A percentile compares a stretch with the other conserved stretches of the same genome.
Conservation (phyloP, 2,888 invertebrate species). For the Drosophila leonis region DNA sequence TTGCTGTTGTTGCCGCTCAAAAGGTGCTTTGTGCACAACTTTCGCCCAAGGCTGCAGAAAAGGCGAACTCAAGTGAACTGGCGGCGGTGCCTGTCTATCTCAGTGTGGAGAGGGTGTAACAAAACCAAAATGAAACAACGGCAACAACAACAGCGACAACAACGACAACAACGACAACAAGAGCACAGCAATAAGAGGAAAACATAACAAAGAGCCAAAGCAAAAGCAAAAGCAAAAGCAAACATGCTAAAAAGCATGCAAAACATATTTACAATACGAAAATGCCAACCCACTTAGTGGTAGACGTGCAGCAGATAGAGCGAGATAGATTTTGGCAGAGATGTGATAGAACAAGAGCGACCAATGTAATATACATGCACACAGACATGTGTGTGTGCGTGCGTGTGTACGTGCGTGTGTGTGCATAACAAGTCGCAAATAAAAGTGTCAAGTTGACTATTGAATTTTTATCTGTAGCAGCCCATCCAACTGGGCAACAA, state of each 20-base stretch:
- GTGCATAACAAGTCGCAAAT: slow-evolving; percentile 70
- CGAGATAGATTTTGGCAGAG: slow-evolving; percentile 9
- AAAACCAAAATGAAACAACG: slow-evolving; percentile 23
- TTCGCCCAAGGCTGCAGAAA: slow-evolving; percentile 54
- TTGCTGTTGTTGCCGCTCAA: slow-evolving; percentile 28
- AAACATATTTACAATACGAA: slow-evolving; percentile 54
- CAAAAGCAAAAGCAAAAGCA: slow-evolving; percentile 46
- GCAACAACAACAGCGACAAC: neutral
- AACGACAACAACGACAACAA: neutral
- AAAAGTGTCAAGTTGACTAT: slow-evolving; percentile 81
- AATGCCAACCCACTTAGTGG: slow-evolving; percentile 26
- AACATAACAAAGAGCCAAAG: slow-evolving; percentile 31
- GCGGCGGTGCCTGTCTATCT: slow-evolving; percentile 41
- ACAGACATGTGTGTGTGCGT: neutral
- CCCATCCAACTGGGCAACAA: slow-evolving; percentile 49
- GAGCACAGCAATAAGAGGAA: slow-evolving; percentile 17
- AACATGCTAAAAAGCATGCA: slow-evolving; percentile 57
- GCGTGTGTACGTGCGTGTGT: slow-evolving; percentile 28
- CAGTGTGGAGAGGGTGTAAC: slow-evolving; percentile 14
- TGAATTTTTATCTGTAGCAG: slow-evolving; percentile 76
- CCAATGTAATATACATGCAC: neutral
- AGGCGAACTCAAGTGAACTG: slow-evolving; percentile 50
- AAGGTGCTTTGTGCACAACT: slow-evolving; percentile 66
- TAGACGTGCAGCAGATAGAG: slow-evolving; percentile 6
- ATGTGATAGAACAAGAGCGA: slow-evolving; percentile 13